Conservation (phyloP, 2,113 vertebrate genomes). For the Rhadina sibilatrix region DNA sequence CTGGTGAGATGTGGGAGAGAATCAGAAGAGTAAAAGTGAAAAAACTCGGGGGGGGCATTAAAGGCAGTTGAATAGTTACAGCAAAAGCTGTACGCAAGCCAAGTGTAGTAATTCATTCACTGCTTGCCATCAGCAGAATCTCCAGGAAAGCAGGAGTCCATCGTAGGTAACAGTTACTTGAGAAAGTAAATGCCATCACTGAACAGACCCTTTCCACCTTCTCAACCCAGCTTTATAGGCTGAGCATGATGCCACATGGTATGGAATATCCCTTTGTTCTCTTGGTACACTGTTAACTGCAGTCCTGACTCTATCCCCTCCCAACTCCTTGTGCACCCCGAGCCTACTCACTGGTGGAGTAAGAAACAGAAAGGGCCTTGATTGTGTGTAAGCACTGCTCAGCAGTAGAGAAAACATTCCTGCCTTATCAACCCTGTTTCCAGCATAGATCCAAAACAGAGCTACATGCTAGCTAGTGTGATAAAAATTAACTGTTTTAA, state of each 20-base stretch:
- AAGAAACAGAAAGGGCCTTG: not conserved
- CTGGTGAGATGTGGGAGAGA: not conserved
- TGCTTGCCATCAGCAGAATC: not conserved
- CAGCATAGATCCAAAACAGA: not conserved
- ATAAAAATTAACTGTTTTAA: not conserved
- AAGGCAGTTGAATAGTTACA: not conserved
- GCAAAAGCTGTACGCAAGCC: not conserved
- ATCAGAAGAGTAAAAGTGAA: not conserved
- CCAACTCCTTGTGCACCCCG: accelerated
- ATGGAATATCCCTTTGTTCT: not conserved
- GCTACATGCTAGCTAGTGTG: accelerated
- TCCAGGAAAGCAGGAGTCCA: not conserved
- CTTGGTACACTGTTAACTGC: not conserved
- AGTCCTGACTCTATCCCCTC: not conserved
- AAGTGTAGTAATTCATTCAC: not conserved
- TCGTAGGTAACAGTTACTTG: not conserved
- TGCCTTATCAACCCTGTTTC: not conserved
- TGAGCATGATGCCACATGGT: too few species aligned
- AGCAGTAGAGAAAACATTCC: not conserved
- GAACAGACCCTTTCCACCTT: not conserved
- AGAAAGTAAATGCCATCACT: not conserved
- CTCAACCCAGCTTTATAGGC: not conserved
- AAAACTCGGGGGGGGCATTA: accelerated
- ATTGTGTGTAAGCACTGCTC: not conserved
- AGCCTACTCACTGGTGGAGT: accelerated